A percentile compares a stretch with the other conserved stretches of the same genome.
Conservation (phyloP, 2,797 vertebrate genomes). For the Phylloscopus collybita region DNA sequence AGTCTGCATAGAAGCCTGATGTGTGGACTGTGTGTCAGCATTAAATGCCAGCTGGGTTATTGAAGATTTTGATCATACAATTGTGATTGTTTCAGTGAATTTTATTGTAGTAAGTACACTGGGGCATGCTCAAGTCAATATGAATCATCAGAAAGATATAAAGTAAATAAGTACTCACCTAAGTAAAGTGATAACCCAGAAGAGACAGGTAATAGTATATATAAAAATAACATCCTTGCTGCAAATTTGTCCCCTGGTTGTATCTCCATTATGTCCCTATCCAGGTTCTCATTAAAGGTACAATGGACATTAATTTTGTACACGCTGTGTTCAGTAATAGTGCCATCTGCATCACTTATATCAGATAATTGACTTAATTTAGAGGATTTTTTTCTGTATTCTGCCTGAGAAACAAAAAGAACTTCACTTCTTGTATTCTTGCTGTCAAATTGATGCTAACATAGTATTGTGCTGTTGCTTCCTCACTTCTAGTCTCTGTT, state of each 20-base stretch:
- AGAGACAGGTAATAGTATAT: not conserved
- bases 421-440: not conserved
- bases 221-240: not conserved
- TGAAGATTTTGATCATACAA: constrained; percentile 41
- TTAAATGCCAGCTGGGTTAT: constrained; percentile 53
- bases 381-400: not conserved
- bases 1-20: not conserved
- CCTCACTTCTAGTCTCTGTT: not conserved
- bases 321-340: not conserved
- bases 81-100: constrained; percentile 50
- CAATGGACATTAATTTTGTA: not conserved
- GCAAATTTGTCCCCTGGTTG: not conserved
- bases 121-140: not conserved
- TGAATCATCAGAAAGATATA: constrained; percentile 26
- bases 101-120: constrained; percentile 50
- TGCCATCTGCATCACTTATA: not conserved
- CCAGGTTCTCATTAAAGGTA: not conserved
- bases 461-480: not conserved
- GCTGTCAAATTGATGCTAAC: not conserved
- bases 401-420: not conserved
- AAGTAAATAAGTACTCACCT: constrained; percentile 24
- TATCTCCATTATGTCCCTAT: constrained; percentile 15
- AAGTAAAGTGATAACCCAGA: constrained; percentile 19
- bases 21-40: not conserved
- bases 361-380: constrained; percentile 8